These are phyloP conservation scores for Aphelocoma californica DNA, from an alignment of 2,797 vertebrate species.

Conservation along the genomic window DNA sequence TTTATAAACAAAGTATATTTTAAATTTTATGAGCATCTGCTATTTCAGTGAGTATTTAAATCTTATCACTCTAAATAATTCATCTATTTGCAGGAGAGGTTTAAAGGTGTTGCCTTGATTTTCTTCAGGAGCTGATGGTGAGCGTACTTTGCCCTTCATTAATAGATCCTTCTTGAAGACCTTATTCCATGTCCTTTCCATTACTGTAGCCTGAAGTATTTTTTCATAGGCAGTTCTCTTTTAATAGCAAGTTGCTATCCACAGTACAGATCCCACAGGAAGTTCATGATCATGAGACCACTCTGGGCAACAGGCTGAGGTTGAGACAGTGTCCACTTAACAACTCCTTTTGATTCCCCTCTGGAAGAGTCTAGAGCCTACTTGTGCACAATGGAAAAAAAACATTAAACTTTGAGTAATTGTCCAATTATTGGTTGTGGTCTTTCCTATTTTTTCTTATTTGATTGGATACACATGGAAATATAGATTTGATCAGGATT, in stretches of 20 bases:
- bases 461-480: neutral
- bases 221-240: neutral
- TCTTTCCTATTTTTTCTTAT: neutral
- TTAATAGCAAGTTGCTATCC: neutral
- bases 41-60: neutral
- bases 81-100: neutral
- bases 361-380: neutral
- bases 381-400: neutral
- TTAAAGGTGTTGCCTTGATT: neutral
- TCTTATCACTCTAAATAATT: neutral
- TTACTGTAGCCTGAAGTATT: neutral
- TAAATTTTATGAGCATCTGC: neutral
- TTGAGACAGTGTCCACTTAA: neutral
- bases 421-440: neutral
- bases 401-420: neutral
- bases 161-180: neutral
- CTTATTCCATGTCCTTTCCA: neutral
- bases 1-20: neutral
- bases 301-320: neutral
- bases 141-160: neutral
- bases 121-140: neutral
- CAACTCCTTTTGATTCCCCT: neutral
- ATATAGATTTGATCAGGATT: neutral
- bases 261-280: neutral
- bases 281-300: neutral